phyloP scores from a whole-genome alignment of 2,888 invertebrate species.

The Flabesymbios commensalis region DNA sequence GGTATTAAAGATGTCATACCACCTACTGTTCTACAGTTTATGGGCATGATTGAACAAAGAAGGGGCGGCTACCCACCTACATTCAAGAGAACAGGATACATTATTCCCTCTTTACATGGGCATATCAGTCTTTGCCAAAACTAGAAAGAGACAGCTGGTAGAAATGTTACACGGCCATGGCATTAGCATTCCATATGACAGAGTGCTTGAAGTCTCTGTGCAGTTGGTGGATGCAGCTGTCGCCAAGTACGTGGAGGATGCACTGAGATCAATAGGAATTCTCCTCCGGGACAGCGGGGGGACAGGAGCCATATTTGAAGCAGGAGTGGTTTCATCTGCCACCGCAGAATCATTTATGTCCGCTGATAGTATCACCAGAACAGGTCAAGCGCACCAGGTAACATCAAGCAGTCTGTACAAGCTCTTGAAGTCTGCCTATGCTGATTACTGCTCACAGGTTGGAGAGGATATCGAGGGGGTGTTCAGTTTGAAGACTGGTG shows the following conservation, averaged over 20 bases:
- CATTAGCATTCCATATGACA: constrained; percentile 32
- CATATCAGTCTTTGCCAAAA: constrained; percentile 32
- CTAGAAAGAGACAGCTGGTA: constrained; percentile 26
- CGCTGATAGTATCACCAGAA: constrained; percentile 16
- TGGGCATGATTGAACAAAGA: constrained; percentile 18
- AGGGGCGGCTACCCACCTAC: constrained; percentile 13
- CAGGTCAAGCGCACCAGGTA: constrained; percentile 30
- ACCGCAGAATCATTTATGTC: constrained; percentile 37
- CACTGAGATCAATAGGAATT: constrained; percentile 35
- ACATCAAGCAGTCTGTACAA: constrained; percentile 28
- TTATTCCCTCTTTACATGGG: constrained; percentile 30
- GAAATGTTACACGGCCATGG: constrained; percentile 22
- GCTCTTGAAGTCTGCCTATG: constrained; percentile 26
- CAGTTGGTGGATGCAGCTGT: constrained; percentile 24
- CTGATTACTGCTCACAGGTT: constrained; percentile 9
- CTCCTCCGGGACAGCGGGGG: constrained; percentile 38
- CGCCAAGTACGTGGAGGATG: constrained; percentile 13
- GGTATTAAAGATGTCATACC: constrained; percentile 22
- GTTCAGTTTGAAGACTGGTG: constrained; percentile 17
- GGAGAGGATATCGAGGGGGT: neutral
- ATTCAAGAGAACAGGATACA: constrained; percentile 16
- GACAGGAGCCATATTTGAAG: constrained; percentile 30
- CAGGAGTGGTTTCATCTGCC: constrained; percentile 28
- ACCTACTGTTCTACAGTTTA: constrained; percentile 19
- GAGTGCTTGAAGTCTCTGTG: constrained; percentile 31